A percentile compares a stretch with the other conserved stretches of the same genome.
These are phyloP conservation scores for Lithobates pipiens DNA, from an alignment of 2,797 vertebrate genomes.

Conservation along the genomic window DNA sequence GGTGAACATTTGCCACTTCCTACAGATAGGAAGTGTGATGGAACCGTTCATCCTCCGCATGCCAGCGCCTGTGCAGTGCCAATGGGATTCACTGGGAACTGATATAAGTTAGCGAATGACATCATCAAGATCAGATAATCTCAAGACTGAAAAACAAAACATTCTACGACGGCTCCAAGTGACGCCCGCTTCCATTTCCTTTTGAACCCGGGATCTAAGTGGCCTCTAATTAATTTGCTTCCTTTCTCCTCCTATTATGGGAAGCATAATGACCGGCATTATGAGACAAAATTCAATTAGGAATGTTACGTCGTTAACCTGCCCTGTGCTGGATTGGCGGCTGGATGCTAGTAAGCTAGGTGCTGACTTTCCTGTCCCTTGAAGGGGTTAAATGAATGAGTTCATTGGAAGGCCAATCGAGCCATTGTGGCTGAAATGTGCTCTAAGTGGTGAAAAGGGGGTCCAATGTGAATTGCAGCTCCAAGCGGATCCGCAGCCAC, in stretches of 20 bases:
- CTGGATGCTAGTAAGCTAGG: not conserved
- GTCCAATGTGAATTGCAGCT: constrained; percentile 6
- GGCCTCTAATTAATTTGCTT: not conserved
- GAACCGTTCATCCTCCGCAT: no score
- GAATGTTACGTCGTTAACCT: not conserved
- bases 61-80: no score
- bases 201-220: not conserved
- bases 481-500: constrained; percentile 9
- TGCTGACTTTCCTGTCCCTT: not conserved
- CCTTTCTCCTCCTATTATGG: constrained; percentile 7
- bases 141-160: not conserved
- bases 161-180: not conserved
- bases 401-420: constrained; percentile 17
- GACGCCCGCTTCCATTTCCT: not conserved
- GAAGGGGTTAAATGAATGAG: constrained; percentile 22
- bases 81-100: not conserved
- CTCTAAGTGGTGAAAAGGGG: constrained; percentile 4
- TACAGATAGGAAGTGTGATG: not conserved
- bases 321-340: not conserved
- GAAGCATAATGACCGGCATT: not conserved
- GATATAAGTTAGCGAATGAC: not conserved
- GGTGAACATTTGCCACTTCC: not conserved
- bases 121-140: not conserved
- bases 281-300: not conserved
- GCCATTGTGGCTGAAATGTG: constrained; percentile 3